Percentiles rank a stretch among this genome's conserved stretches.
Evolutionary conservation across 1,140 invertebrate species (phyloP).

Genomic region (Ostrea edulis): DNA sequence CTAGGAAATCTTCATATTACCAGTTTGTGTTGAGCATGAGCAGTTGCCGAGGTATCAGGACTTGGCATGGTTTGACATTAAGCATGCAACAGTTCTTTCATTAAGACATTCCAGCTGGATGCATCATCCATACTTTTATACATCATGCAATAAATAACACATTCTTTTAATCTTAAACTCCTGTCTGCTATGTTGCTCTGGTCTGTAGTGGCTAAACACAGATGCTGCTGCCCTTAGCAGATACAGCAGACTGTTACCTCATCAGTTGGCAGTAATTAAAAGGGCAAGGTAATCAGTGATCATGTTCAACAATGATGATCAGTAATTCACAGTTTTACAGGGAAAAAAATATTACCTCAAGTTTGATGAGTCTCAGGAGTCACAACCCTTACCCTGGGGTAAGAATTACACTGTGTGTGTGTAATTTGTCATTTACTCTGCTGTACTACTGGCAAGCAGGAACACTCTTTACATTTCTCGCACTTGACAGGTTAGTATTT

Average conservation of each 20-base stretch:
- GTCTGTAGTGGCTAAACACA: not conserved
- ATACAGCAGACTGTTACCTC: not conserved
- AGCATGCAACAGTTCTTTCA: conserved; percentile 34
- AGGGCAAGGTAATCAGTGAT: not conserved
- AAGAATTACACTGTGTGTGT: not conserved
- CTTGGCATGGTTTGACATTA: conserved; percentile 18
- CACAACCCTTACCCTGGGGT: not conserved
- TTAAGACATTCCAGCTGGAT: conserved; percentile 27
- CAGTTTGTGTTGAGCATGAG: not conserved
- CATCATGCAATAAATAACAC: conserved; percentile 35
- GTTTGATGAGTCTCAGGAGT: not conserved
- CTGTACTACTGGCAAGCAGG: no score
- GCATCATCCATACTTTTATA: conserved; percentile 24
- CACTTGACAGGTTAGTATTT: no score
- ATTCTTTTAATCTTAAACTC: not conserved
- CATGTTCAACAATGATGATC: not conserved
- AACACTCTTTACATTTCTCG: no score
- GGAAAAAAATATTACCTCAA: not conserved
- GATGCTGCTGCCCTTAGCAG: not conserved
- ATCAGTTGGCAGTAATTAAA: not conserved
- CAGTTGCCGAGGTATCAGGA: not conserved
- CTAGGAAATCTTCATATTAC: conserved; percentile 1
- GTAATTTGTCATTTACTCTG: not conserved
- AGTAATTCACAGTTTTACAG: conserved; percentile 7
- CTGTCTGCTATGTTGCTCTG: not conserved